These are phyloP conservation scores for Macrotrachela quadricornifera DNA, from an alignment of 1,140 invertebrate species.

Conservation along the genomic window DNA sequence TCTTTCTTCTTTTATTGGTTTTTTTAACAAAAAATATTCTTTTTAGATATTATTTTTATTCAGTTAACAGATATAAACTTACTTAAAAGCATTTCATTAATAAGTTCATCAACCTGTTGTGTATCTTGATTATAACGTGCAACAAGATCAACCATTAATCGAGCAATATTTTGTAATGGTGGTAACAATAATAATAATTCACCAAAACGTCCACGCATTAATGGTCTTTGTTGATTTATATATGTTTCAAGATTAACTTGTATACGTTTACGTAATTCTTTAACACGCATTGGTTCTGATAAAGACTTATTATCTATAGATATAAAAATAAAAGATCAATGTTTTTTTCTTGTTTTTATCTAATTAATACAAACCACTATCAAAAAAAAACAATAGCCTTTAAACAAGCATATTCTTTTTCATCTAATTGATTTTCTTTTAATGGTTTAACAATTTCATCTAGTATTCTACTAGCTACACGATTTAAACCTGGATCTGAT, in stretches of 20 bases:
- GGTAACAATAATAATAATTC: constrained; percentile 78
- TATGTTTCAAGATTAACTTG: constrained; percentile 92
- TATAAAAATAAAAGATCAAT: neutral
- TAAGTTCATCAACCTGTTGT: constrained; percentile 72
- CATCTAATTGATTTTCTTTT: constrained; percentile 76
- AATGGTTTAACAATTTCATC: constrained; percentile 79
- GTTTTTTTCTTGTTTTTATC: no score
- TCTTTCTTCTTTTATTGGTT: no score
- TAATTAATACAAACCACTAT: no score
- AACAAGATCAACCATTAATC: constrained; percentile 97
- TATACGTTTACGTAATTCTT: constrained; percentile 69
- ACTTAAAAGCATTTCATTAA: constrained; percentile 86
- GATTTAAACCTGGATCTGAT: constrained; percentile 20
- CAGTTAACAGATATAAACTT: no score
- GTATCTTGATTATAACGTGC: constrained; percentile 48
- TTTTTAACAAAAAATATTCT: no score
- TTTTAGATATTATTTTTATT: no score
- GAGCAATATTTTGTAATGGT: constrained; percentile 78
- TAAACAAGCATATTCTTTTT: constrained; percentile 82
- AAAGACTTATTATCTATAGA: constrained; percentile 67
- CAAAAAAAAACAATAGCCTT: constrained; percentile 71
- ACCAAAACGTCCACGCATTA: constrained; percentile 77
- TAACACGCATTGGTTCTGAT: constrained; percentile 57
- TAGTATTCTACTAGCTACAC: constrained; percentile 48
- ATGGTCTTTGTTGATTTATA: constrained; percentile 83